Percentiles rank a stretch among this genome's conserved stretches.
Conservation (phyloP, 2,113 vertebrate genomes). For the Dasyurus viverrinus region DNA sequence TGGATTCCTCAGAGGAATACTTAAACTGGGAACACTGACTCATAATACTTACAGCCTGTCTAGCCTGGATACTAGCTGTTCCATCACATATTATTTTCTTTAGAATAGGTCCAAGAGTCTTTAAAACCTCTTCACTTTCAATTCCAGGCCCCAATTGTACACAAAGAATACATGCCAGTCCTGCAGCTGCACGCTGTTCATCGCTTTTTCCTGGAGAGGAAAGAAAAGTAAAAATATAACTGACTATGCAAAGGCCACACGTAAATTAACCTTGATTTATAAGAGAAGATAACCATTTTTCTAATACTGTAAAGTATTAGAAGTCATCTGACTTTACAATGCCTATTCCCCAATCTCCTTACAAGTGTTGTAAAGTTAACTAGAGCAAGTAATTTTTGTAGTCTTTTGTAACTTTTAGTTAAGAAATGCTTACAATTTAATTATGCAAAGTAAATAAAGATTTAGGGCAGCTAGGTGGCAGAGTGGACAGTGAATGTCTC, state of each 20-base stretch:
- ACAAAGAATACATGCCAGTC: slow-evolving; percentile 94
- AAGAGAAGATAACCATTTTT: neutral
- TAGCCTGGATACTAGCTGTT: slow-evolving; percentile 90
- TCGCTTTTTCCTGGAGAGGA: slow-evolving; percentile 91
- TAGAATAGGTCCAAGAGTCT: slow-evolving; percentile 93
- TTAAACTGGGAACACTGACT: neutral
- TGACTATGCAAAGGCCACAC: neutral
- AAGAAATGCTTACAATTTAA: neutral
- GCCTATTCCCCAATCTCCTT: neutral
- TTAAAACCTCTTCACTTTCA: slow-evolving; percentile 97
- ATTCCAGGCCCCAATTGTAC: slow-evolving; percentile 96
- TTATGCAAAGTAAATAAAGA: neutral
- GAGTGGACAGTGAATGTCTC: neutral
- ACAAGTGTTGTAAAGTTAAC: neutral
- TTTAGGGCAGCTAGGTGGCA: neutral
- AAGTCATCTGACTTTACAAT: neutral
- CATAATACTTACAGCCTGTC: slow-evolving; percentile 92
- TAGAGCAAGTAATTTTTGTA: neutral
- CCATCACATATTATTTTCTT: slow-evolving; percentile 94
- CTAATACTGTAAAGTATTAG: neutral
- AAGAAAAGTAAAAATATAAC: neutral
- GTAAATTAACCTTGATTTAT: neutral
- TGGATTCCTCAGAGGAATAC: neutral
- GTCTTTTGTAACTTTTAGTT: neutral
- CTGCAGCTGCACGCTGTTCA: slow-evolving; percentile 93